Base-by-base conservation (phyloP, 2,888 invertebrate genomes). In the Melanostoma mellinum region DNA sequence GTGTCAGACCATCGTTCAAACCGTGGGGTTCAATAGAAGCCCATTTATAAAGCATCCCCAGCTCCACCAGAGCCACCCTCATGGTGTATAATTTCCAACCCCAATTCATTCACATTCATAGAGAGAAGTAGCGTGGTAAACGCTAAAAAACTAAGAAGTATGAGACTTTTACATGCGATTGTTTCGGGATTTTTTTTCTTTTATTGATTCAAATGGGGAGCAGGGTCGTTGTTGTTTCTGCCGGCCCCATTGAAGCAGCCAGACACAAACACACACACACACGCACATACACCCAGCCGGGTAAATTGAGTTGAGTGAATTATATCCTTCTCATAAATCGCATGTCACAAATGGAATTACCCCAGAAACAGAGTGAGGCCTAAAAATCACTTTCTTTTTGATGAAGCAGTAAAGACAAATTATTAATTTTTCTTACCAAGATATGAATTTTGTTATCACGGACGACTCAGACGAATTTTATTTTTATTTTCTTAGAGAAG, bases 151-250 rank as follows among this genome's bases (percentile, higher is more conserved):
- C 30, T 46, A 63, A 38, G 36, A 73, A 69, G 65, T 63, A 69
- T 73, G 77, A 69, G 68, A 53, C 68, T 52, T 68, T 56, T 77
- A 58, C 82, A 77, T 82, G 82, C 78, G 69, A 82, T 74, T 82
- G 82, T 68, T 82, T 81, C 35, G 48, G 68, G 77, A 67, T 72
- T 77, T 52, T 67, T 46, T 53, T 53, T 35, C 32, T 61, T 74
- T 56, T 82, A 78, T 82, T 82, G 73, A 74, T 77, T 82, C 53
- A 36, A 74, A 82, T 78, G 78, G 77, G 68, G 77, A 82, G 69
- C 81, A 72, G 82, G 81, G 82, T 61, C 67, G 50, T 55, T 48
- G 36, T 38, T 50, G 36, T 8, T 56, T 58, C 71, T 69, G 42
- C n/a, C 44, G 44, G 10, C 4, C 4, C 20, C 20, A 20, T 20